Conservation (phyloP, 2,113 vertebrate genomes). For the Corapipo altera region DNA sequence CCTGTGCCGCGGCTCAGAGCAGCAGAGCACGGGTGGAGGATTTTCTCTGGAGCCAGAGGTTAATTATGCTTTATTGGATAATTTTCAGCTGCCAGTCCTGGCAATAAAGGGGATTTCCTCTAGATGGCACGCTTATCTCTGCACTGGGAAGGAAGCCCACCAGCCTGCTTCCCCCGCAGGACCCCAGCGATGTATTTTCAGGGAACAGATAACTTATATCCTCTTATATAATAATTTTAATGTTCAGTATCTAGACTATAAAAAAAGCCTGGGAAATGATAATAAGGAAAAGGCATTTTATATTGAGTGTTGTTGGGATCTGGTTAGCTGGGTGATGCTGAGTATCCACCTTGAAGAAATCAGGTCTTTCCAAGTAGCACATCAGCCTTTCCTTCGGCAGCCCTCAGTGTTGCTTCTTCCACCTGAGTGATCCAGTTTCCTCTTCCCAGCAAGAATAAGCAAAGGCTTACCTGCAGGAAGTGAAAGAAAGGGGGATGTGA, state of each 20-base stretch:
- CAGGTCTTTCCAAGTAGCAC: not conserved
- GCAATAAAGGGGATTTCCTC: conserved; percentile 61
- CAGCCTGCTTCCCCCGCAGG: not conserved
- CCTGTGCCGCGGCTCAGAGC: not conserved
- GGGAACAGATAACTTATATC: not conserved
- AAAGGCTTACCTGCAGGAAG: not conserved
- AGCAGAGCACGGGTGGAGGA: not conserved
- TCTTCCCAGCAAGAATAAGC: not conserved
- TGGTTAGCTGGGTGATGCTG: not conserved
- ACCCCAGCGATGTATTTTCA: not conserved
- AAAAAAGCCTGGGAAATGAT: not conserved
- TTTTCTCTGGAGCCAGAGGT: conserved; percentile 57
- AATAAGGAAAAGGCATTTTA: not conserved
- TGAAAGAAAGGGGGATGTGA: not conserved
- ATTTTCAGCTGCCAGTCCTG: conserved; percentile 49
- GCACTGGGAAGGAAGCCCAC: not conserved
- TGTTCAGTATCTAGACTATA: not conserved
- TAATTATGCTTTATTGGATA: conserved; percentile 60
- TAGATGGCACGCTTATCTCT: conserved; percentile 69
- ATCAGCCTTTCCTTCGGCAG: not conserved
- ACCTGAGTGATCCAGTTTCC: not conserved
- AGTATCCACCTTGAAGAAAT: not conserved
- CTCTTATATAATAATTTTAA: not conserved
- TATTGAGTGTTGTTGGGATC: not conserved
- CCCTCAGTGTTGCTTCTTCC: not conserved